Percentiles rank a stretch among this genome's conserved stretches.
Conservation (phyloP, 2,888 invertebrate genomes). For the Dendrolimus houi region DNA sequence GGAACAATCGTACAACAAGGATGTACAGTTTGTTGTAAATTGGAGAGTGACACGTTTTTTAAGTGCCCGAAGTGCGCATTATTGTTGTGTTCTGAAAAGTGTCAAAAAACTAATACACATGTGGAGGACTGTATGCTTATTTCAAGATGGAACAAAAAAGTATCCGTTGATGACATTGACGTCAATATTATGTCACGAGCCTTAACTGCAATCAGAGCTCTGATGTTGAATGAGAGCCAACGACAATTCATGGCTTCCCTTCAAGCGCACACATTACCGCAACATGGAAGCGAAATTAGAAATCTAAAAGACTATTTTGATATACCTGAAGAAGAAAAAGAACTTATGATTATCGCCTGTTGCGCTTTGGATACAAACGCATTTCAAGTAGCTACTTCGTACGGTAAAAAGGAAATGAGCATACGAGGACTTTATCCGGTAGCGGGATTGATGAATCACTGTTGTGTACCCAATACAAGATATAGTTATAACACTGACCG, state of each 20-base stretch:
- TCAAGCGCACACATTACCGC: conserved; percentile 69
- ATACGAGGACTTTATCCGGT: conserved; percentile 81
- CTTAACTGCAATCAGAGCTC: conserved; percentile 52
- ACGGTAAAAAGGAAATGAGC: conserved; percentile 63
- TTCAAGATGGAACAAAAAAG: conserved; percentile 72
- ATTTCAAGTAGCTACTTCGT: conserved; percentile 75
- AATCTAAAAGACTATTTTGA: conserved; percentile 65
- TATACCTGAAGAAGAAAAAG: conserved; percentile 72
- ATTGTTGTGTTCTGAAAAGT: conserved; percentile 80
- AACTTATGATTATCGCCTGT: conserved; percentile 76
- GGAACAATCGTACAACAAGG: conserved; percentile 70
- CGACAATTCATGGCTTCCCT: conserved; percentile 68
- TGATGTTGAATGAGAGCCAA: conserved; percentile 58
- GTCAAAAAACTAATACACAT: conserved; percentile 77
- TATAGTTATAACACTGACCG: conserved; percentile 76
- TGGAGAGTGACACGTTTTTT: conserved; percentile 46
- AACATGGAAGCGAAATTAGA: conserved; percentile 76
- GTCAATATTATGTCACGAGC: conserved; percentile 47
- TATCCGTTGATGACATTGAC: conserved; percentile 51
- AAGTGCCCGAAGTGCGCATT: conserved; percentile 81
- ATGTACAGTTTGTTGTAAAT: conserved; percentile 80
- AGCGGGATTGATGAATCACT: conserved; percentile 81
- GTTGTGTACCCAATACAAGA: conserved; percentile 80
- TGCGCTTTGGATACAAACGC: conserved; percentile 81
- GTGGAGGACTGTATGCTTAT: conserved; percentile 80